A percentile compares a stretch with the other conserved stretches of the same genome.
phyloP scores from a whole-genome alignment of 2,888 invertebrate genomes.

The Halictus quadricinctus region DNA sequence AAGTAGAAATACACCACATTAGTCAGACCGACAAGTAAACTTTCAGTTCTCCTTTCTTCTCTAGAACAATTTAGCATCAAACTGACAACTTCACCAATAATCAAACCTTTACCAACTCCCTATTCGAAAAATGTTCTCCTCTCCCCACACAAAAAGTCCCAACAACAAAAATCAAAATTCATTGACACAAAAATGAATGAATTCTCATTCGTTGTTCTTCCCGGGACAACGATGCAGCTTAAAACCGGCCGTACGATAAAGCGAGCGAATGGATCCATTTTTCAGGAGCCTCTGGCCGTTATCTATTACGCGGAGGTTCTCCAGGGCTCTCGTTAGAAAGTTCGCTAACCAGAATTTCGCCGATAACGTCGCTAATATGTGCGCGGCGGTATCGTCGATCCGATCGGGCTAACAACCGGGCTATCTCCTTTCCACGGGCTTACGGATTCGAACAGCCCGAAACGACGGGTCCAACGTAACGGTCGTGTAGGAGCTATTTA shows the following conservation, averaged over 20 bases:
- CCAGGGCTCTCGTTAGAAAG: neutral
- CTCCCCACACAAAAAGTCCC: too few species aligned
- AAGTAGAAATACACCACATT: too few species aligned
- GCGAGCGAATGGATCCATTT: neutral
- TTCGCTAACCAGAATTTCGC: neutral
- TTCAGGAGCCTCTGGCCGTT: neutral
- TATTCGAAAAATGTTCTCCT: too few species aligned
- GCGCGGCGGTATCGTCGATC: neutral
- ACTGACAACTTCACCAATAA: too few species aligned
- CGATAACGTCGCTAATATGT: neutral
- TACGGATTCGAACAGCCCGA: neutral
- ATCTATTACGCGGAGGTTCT: neutral
- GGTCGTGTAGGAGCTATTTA: neutral
- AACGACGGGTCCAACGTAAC: neutral
- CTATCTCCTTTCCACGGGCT: neutral
- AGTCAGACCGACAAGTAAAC: too few species aligned
- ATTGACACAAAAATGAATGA: too few species aligned
- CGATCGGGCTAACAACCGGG: slow-evolving; percentile 3
- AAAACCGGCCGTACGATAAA: neutral
- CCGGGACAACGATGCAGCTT: neutral
- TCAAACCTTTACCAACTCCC: too few species aligned
- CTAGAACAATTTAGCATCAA: too few species aligned
- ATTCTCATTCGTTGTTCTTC: too few species aligned
- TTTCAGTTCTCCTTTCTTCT: too few species aligned
- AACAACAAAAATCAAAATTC: too few species aligned